A percentile compares a stretch with the other conserved stretches of the same genome.
These are phyloP conservation scores for Scatophagus argus DNA, from an alignment of 2,113 vertebrate genomes.

Conservation along the genomic window DNA sequence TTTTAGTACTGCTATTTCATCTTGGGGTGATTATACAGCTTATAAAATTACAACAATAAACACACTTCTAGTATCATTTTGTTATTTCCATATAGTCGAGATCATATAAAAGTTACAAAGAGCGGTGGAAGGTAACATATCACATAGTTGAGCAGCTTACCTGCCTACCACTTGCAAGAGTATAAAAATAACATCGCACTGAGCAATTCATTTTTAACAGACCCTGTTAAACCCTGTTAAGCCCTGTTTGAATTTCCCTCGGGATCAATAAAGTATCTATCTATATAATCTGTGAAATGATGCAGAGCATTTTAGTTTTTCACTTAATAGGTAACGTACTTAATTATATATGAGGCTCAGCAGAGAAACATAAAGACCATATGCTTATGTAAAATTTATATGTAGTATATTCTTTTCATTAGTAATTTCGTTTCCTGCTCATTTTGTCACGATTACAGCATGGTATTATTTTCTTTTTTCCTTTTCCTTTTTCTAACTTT, in stretches of 20 bases:
- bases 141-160: neutral
- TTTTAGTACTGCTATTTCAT: no score
- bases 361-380: neutral
- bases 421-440: neutral
- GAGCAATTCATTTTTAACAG: no score
- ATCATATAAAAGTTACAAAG: neutral
- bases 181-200: neutral
- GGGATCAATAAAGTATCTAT: no score
- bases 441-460: neutral
- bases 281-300: no score
- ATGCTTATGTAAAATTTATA: neutral
- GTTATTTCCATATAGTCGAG: no score
- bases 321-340: no score
- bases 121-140: neutral
- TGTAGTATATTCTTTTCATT: neutral
- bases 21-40: no score
- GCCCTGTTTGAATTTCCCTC: no score
- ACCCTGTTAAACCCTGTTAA: no score
- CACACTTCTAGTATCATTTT: no score
- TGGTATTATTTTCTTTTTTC: neutral
- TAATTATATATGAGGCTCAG: neutral
- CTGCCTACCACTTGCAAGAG: neutral
- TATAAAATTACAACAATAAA: no score
- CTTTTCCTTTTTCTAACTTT: no score
- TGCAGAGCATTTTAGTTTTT: neutral